A percentile compares a stretch with the other conserved stretches of the same genome.
Conservation (phyloP, 1,140 invertebrate genomes). For the Pseudomyrmex cubaensis region DNA sequence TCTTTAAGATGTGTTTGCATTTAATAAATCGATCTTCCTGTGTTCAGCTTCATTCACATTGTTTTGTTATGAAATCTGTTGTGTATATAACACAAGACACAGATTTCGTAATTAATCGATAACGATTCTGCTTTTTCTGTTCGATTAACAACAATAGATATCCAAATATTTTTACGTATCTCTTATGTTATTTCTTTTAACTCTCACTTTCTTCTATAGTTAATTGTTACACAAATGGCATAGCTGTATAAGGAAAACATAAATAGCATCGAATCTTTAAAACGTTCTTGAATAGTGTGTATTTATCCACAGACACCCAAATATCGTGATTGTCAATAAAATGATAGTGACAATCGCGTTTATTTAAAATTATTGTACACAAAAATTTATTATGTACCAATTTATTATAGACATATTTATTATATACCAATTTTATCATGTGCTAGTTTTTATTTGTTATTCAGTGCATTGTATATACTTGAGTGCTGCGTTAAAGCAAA, state of each 20-base stretch:
- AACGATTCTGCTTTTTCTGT: conserved; percentile 16
- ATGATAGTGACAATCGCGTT: background rate
- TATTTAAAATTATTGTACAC: background rate
- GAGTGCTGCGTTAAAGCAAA: conserved; percentile 22
- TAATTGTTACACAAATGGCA: conserved; percentile 18
- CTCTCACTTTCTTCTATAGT: background rate
- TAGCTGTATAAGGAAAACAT: conserved; percentile 15
- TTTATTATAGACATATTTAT: conserved; percentile 19
- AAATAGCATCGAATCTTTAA: conserved; percentile 12
- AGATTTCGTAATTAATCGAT: conserved; percentile 33
- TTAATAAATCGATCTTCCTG: conserved; percentile 62
- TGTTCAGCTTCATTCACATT: conserved; percentile 53
- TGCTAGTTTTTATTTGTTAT: conserved; percentile 32
- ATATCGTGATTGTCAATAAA: background rate
- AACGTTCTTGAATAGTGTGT: conserved; percentile 37
- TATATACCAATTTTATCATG: conserved; percentile 32
- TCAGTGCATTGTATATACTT: conserved; percentile 19
- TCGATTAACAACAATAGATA: conserved; percentile 28
- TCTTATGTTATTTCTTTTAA: conserved; percentile 34
- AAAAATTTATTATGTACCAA: conserved; percentile 13
- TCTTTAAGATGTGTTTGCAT: conserved; percentile 62
- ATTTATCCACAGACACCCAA: conserved; percentile 36
- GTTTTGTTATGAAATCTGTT: conserved; percentile 30
- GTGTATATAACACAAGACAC: conserved; percentile 5
- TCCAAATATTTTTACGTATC: conserved; percentile 19